Evolutionary conservation across 2,113 vertebrate species (phyloP), one percentile per base, ranked within the genome.

Genomic region (Sorex fumeus): DNA sequence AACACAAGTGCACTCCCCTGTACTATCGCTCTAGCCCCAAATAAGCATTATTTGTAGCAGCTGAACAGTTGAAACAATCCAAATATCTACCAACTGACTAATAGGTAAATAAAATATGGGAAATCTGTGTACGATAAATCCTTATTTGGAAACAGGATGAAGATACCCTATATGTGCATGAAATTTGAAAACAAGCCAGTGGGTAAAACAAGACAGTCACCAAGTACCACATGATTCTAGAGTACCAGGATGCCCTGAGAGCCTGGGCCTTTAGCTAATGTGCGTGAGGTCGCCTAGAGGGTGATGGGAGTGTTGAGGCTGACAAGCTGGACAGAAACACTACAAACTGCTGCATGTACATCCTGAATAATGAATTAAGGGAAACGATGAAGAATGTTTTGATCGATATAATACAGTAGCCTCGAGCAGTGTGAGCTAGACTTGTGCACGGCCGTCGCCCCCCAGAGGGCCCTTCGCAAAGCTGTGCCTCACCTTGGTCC

Each of bases 401-500:
- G 70, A 50, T 64, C 74, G 32, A 60, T 32, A 53, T 7, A 82
- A 36, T 10, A 1, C 2, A 83, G 93, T 95, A n/a, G n/a, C n/a
- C n/a, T n/a, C n/a, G n/a, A n/a, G n/a, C n/a, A n/a, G n/a, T n/a
- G n/a, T n/a, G n/a, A n/a, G n/a, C n/a, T n/a, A n/a, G n/a, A n/a
- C n/a, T n/a, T n/a, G n/a, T n/a, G n/a, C n/a, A n/a, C n/a, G n/a
- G n/a, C n/a, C n/a, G n/a, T n/a, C n/a, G n/a, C n/a, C n/a, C 80
- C 94, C 97, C 96, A 82, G 80, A 93, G 81, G 96, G 96, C 80
- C 97, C 97, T 87, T 95, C 95, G 69, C 6, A 67, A 50, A 62
- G 50, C 94, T 30, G 53, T 69, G 79, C 97, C 96, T 95, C 97
- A 78, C 97, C 97, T 95, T 93, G 93, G 30, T 92, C 96, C 93